Conservation (phyloP, 2,888 invertebrate genomes). For the Dynastes grantii region DNA sequence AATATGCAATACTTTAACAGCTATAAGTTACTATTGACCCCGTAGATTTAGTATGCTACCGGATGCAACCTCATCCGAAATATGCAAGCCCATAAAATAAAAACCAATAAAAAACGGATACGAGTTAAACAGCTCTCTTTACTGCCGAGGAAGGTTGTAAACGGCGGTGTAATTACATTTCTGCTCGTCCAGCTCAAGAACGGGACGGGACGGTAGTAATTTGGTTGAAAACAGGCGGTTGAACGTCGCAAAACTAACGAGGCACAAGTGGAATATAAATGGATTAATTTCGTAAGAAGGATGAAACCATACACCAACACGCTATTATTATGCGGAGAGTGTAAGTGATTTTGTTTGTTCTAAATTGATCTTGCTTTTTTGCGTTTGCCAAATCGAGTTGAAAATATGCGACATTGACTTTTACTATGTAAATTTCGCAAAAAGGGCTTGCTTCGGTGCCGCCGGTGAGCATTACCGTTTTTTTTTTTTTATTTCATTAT, state of each 20-base stretch:
- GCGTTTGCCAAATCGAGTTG: not conserved
- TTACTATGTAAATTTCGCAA: not conserved
- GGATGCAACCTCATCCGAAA: too few species aligned
- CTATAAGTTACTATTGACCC: too few species aligned
- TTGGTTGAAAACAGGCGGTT: slow-evolving; percentile 19
- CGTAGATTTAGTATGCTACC: too few species aligned
- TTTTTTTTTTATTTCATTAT: too few species aligned
- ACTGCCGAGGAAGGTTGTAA: not conserved
- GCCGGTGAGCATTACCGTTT: too few species aligned
- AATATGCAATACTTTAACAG: too few species aligned
- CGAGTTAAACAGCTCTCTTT: not conserved
- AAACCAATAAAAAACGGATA: not conserved
- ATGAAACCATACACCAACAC: not conserved
- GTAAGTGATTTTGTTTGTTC: slow-evolving; percentile 19
- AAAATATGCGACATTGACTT: slow-evolving; percentile 20
- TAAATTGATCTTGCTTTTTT: slow-evolving; percentile 8
- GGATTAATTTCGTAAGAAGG: slow-evolving; percentile 10
- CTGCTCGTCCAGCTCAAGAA: not conserved
- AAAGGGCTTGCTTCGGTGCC: too few species aligned
- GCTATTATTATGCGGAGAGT: not conserved
- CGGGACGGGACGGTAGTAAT: not conserved
- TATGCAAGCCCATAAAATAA: not conserved
- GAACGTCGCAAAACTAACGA: slow-evolving; percentile 18
- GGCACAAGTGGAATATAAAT: slow-evolving; percentile 9
- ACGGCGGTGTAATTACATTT: slow-evolving; percentile 4